These are phyloP conservation scores for Samia ricini DNA, from an alignment of 1,140 invertebrate species.

Conservation along the genomic window DNA sequence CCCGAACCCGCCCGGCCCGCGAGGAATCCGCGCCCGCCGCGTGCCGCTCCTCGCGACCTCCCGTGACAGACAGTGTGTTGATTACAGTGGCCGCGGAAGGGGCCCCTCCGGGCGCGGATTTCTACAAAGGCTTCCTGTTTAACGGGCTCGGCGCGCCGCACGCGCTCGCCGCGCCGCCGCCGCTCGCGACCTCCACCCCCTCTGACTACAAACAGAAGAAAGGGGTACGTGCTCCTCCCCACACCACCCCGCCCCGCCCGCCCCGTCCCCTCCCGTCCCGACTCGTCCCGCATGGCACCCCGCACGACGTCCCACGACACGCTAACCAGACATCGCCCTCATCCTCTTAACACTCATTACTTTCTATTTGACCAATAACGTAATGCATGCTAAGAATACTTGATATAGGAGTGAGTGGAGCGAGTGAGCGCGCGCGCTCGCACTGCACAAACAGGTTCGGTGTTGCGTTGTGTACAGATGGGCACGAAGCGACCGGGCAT, in stretches of 20 bases:
- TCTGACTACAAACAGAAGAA: conserved; percentile 73
- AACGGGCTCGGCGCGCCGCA: conserved; percentile 63
- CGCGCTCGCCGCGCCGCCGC: conserved; percentile 73
- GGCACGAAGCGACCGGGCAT: conserved; percentile 88
- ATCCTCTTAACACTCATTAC: not conserved
- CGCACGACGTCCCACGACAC: conserved; percentile 10
- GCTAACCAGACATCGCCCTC: conserved; percentile 17
- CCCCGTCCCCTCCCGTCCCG: conserved; percentile 36
- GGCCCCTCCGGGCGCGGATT: conserved; percentile 85
- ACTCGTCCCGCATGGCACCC: too few relatives aligned
- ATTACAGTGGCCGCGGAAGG: conserved; percentile 89
- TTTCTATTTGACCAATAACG: not conserved
- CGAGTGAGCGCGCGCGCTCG: not conserved
- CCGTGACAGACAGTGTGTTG: conserved; percentile 76
- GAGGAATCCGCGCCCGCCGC: conserved; percentile 68
- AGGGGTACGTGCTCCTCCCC: conserved; percentile 62
- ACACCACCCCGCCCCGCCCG: conserved; percentile 15
- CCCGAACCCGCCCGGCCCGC: conserved; percentile 23
- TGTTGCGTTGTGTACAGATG: conserved; percentile 70
- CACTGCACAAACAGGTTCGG: not conserved
- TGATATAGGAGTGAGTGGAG: not conserved
- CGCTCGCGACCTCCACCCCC: conserved; percentile 60
- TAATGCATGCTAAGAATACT: not conserved
- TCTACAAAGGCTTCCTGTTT: conserved; percentile 87
- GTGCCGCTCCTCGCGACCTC: conserved; percentile 28